These are phyloP conservation scores for Meteorus sp. DNA, from an alignment of 1,140 invertebrate genomes.

Conservation along the genomic window DNA sequence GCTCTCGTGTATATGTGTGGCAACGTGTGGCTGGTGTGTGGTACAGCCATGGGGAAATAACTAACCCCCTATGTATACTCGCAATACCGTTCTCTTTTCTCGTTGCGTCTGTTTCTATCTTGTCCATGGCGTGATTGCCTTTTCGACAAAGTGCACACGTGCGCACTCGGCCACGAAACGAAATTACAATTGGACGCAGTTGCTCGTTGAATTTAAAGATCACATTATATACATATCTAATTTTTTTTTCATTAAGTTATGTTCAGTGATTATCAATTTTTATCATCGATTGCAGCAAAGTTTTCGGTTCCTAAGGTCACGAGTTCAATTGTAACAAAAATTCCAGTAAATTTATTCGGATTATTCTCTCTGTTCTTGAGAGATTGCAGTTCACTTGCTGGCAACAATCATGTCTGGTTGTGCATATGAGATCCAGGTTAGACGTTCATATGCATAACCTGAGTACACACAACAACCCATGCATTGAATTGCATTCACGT, in stretches of 20 bases:
- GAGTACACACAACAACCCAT: background rate
- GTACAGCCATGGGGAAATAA: background rate
- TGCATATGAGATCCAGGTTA: no score
- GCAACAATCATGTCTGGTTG: no score
- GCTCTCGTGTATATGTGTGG: background rate
- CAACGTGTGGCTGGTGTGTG: background rate
- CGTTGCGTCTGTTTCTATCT: no score
- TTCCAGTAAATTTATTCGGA: no score
- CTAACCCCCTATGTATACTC: background rate
- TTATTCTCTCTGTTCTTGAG: no score
- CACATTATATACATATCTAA: no score
- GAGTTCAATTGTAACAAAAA: no score
- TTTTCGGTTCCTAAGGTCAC: no score
- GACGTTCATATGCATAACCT: background rate
- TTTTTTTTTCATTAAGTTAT: no score
- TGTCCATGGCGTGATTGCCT: slow-evolving; percentile 43
- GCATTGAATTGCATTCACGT: background rate
- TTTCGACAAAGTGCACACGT: slow-evolving; percentile 32
- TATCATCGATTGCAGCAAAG: no score
- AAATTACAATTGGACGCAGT: slow-evolving; percentile 45
- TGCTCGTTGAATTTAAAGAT: slow-evolving; percentile 40
- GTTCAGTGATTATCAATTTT: no score
- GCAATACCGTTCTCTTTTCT: slow-evolving; percentile 5
- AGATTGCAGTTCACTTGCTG: no score
- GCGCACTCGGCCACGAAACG: slow-evolving; percentile 43